Conservation (phyloP, 2,797 vertebrate genomes). For the Tolypeutes matacus region DNA sequence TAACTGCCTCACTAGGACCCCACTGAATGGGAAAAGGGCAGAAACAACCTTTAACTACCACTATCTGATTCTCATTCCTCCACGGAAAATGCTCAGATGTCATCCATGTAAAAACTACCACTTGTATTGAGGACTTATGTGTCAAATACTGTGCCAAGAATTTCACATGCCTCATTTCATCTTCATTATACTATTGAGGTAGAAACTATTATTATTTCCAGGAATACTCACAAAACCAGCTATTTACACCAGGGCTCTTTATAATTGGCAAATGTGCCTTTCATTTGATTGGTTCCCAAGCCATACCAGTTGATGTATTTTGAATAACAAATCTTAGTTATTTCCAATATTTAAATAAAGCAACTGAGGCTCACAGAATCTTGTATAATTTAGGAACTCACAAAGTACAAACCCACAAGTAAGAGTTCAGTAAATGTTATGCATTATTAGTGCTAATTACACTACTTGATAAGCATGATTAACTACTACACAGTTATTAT, state of each 20-base stretch:
- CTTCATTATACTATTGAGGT: neutral
- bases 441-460: neutral
- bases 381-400: neutral
- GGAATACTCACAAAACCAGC: neutral
- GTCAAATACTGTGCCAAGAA: neutral
- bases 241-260: neutral
- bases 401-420: neutral
- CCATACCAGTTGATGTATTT: neutral
- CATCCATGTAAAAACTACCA: neutral
- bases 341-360: neutral
- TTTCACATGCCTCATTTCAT: neutral
- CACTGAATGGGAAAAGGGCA: neutral
- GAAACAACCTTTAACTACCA: neutral
- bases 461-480: neutral
- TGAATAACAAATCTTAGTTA: neutral
- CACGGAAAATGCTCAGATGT: neutral
- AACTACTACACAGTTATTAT: neutral
- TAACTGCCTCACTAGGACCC: neutral
- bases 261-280: neutral
- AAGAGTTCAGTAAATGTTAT: neutral
- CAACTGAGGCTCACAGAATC: neutral
- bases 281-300: neutral
- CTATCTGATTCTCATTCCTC: neutral
- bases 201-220: neutral
- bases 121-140: neutral